Base-by-base conservation (phyloP, 2,888 invertebrate species). In the Machimus rusticus region DNA sequence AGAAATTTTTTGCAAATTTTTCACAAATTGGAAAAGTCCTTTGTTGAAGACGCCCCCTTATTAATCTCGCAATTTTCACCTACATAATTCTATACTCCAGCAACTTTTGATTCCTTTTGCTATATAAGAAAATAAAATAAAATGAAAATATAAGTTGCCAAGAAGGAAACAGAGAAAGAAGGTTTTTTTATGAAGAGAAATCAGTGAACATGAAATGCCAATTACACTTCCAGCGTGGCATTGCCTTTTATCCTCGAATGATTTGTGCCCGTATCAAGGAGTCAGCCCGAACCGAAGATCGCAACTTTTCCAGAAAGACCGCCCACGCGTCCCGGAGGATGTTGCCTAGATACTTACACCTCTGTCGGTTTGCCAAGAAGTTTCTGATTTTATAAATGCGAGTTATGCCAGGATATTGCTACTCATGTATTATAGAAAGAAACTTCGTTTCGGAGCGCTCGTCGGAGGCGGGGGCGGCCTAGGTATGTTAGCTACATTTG, bases 121-220 rank as follows among this genome's bases (percentile, higher is more conserved):
- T 23, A n/a, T 8, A 66, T 8, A 28, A 12, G 12, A 66, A 78
- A 78, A 78, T 28, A 46, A 78, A 19, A 16, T 28, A 28, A 28
- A n/a, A n/a, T 1, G 9, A 34, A 34, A 34, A 34, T 5, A 34
- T 0, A 5, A 39, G 37, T 16, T 43, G 8, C n/a, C n/a, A 43
- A 43, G 23, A 23, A 66, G 28, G 23, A 66, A 66, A 66, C 66
- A 66, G 66, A 66, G 28, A 23, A 66, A 66, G 28, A 28, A 66
- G 12, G 12, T 66, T 57, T 16, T 39, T 78, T 78, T 78, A 28
- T 43, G 8, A 46, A 46, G 43, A 43, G 46, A 78, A 78, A 78
- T 78, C 46, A 78, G 23, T 78, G 78, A 78, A 78, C 78, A 43
- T 78, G 43, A 78, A 78, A 78, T 78, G 46, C 39, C 78, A 78